phyloP scores from a whole-genome alignment of 2,888 invertebrate genomes.

The Syritta pipiens region DNA sequence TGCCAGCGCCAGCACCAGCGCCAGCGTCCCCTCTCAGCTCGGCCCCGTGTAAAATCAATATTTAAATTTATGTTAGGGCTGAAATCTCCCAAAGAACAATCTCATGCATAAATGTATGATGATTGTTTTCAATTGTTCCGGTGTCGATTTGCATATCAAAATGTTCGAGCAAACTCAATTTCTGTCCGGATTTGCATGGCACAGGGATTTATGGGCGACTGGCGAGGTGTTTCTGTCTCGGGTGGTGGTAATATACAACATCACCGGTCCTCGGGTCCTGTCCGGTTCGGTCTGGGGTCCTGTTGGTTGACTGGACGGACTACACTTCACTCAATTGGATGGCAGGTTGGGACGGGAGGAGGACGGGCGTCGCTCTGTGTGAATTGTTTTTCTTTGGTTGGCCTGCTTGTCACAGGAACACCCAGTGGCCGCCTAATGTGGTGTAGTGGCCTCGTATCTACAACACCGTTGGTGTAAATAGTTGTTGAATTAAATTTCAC shows the following conservation, averaged over 20 bases:
- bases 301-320: too few relatives aligned
- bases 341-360: too few relatives aligned
- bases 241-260: slow-evolving; percentile 6
- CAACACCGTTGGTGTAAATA: slow-evolving; percentile 30
- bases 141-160: slow-evolving; percentile 72
- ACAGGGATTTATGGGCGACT: slow-evolving; percentile 60
- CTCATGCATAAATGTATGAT: slow-evolving; percentile 72
- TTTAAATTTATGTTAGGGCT: slow-evolving; percentile 67
- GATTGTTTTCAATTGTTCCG: slow-evolving; percentile 72
- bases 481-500: slow-evolving; percentile 17
- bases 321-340: slow-evolving; percentile 3
- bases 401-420: neutral
- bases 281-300: neutral
- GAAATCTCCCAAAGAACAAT: slow-evolving; percentile 66
- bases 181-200: slow-evolving; percentile 55
- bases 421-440: neutral
- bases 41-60: slow-evolving; percentile 59
- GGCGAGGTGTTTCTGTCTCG: slow-evolving; percentile 43
- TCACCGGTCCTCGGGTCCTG: neutral
- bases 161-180: slow-evolving; percentile 70
- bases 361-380: too few relatives aligned
- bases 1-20: too few relatives aligned
- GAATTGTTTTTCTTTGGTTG: neutral
- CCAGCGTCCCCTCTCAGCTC: neutral
- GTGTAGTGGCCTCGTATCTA: slow-evolving; percentile 4